Conservation (phyloP, 2,113 vertebrate species). For the Ceyx margarethae region DNA sequence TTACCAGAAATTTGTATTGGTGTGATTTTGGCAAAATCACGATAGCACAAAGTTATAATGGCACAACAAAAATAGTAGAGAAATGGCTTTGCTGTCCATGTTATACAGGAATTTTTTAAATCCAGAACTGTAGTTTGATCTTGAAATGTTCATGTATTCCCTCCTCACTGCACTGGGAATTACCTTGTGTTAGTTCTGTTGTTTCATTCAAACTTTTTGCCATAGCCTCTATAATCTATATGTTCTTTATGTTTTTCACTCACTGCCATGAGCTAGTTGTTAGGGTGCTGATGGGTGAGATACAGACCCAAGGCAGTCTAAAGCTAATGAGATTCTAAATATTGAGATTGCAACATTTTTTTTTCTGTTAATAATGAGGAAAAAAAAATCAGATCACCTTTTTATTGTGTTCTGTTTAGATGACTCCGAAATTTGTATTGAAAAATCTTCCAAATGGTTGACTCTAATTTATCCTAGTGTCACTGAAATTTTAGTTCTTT, state of each 20-base stretch:
- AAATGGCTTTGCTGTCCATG: background rate
- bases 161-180: background rate
- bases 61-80: background rate
- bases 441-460: conserved; percentile 1
- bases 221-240: background rate
- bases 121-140: background rate
- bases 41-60: background rate
- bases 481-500: conserved; percentile 39
- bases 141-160: background rate
- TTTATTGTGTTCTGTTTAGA: background rate
- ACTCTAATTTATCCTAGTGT: conserved; percentile 7
- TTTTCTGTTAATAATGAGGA: background rate
- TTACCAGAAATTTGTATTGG: background rate
- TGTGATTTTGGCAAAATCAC: background rate
- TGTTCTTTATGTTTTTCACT: background rate
- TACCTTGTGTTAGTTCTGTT: background rate
- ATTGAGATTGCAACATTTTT: background rate
- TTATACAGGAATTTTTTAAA: background rate
- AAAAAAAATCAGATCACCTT: background rate
- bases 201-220: background rate
- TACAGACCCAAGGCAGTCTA: background rate
- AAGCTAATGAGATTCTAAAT: background rate
- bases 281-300: background rate
- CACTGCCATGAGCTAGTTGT: background rate
- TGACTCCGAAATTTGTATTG: background rate